Conservation (phyloP, 2,113 vertebrate species). For the Pseudorectes ferrugineus region DNA sequence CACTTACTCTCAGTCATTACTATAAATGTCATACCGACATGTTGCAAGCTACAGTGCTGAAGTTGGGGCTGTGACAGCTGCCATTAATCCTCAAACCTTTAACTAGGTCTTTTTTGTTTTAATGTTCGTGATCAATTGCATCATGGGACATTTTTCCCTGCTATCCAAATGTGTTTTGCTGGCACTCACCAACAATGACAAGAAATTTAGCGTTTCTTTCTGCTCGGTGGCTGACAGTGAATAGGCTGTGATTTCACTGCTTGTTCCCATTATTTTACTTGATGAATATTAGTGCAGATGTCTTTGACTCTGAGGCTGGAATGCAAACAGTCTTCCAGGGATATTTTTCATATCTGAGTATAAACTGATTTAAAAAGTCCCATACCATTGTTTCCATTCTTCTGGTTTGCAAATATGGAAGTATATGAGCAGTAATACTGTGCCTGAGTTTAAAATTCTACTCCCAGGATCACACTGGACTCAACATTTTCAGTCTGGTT, state of each 20-base stretch:
- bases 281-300: conserved; percentile 8
- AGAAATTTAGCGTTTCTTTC: background rate
- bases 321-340: background rate
- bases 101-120: background rate
- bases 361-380: background rate
- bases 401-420: background rate
- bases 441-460: background rate
- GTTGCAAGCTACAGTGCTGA: background rate
- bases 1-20: background rate
- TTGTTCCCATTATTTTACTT: background rate
- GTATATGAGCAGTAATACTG: background rate
- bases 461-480: background rate
- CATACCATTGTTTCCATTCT: background rate
- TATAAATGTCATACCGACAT: background rate
- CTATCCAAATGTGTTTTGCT: background rate
- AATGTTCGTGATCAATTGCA: background rate
- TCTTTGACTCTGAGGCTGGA: background rate
- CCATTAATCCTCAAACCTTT: background rate
- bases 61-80: background rate
- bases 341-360: background rate
- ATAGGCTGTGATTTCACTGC: conserved; percentile 20
- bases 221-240: background rate
- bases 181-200: background rate
- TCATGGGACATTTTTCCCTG: background rate
- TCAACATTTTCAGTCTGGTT: background rate